Conservation (phyloP, 2,113 vertebrate species). For the Pithys albifrons region DNA sequence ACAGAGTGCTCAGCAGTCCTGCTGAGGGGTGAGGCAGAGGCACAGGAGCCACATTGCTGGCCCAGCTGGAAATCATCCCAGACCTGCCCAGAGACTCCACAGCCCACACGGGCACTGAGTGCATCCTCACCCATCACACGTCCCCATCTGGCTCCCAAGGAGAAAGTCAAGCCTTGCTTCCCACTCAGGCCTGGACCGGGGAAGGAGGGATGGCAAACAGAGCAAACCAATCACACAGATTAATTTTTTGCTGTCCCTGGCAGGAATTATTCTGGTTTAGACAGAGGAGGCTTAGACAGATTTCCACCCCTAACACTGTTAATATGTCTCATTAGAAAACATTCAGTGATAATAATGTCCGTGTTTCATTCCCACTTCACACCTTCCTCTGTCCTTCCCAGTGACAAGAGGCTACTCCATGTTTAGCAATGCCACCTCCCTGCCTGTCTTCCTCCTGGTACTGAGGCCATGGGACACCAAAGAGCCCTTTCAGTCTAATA, state of each 20-base stretch:
- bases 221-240: not conserved
- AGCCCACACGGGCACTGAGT: not conserved
- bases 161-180: not conserved
- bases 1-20: not conserved
- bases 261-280: not conserved
- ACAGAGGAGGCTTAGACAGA: not conserved
- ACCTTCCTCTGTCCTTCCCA: not conserved
- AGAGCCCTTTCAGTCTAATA: not conserved
- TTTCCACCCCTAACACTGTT: not conserved
- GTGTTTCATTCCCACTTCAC: not conserved
- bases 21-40: not conserved
- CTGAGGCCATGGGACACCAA: not conserved
- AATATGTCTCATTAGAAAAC: not conserved
- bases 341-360: not conserved
- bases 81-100: not conserved
- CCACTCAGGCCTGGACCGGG: not conserved
- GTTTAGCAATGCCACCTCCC: not conserved
- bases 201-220: not conserved
- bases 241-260: not conserved
- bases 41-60: not conserved
- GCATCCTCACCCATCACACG: not conserved
- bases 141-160: not conserved
- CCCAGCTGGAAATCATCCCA: not conserved
- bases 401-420: fast-evolving
- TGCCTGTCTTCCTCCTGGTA: not conserved